A percentile compares a stretch with the other conserved stretches of the same genome.
phyloP scores from a whole-genome alignment of 2,797 vertebrate genomes.

The Harpagifer antarcticus region DNA sequence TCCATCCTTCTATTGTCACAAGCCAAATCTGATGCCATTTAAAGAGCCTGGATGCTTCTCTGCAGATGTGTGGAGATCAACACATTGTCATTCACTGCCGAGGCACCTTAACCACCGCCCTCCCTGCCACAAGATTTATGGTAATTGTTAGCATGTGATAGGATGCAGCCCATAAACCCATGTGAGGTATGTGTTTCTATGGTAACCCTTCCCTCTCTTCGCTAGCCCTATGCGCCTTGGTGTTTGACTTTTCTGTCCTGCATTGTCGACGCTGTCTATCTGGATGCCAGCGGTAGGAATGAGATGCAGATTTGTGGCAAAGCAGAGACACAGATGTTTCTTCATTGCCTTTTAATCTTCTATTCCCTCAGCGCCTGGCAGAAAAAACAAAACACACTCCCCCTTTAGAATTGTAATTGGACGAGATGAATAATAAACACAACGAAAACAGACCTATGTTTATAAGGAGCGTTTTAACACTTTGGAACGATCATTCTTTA shows the following conservation, averaged over 20 bases:
- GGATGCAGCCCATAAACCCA: slow-evolving; percentile 84
- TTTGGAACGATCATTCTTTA: slow-evolving; percentile 76
- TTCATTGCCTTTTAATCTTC: slow-evolving; percentile 84
- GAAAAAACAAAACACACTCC: slow-evolving; percentile 66
- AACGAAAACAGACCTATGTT: slow-evolving; percentile 79
- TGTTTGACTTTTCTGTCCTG: slow-evolving; percentile 68
- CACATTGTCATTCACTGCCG: slow-evolving; percentile 83
- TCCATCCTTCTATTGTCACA: slow-evolving; percentile 72
- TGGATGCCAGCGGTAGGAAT: slow-evolving; percentile 76
- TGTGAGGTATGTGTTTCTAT: slow-evolving; percentile 86
- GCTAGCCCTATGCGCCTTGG: slow-evolving; percentile 74
- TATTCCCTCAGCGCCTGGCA: slow-evolving; percentile 72
- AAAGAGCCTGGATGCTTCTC: slow-evolving; percentile 70
- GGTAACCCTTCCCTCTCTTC: slow-evolving; percentile 82
- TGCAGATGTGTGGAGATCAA: slow-evolving; percentile 78
- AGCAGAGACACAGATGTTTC: slow-evolving; percentile 83
- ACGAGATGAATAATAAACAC: slow-evolving; percentile 84
- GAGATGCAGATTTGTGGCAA: slow-evolving; percentile 83
- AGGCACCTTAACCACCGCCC: slow-evolving; percentile 81
- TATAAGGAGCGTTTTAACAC: slow-evolving; percentile 78
- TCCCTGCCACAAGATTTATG: slow-evolving; percentile 82
- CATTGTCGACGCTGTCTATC: slow-evolving; percentile 78
- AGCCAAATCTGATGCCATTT: slow-evolving; percentile 76
- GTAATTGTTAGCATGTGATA: slow-evolving; percentile 86
- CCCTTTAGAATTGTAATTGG: slow-evolving; percentile 84